A percentile compares a stretch with the other conserved stretches of the same genome.
Conservation (phyloP, 2,113 vertebrate species). For the Dasyornis broadbenti region DNA sequence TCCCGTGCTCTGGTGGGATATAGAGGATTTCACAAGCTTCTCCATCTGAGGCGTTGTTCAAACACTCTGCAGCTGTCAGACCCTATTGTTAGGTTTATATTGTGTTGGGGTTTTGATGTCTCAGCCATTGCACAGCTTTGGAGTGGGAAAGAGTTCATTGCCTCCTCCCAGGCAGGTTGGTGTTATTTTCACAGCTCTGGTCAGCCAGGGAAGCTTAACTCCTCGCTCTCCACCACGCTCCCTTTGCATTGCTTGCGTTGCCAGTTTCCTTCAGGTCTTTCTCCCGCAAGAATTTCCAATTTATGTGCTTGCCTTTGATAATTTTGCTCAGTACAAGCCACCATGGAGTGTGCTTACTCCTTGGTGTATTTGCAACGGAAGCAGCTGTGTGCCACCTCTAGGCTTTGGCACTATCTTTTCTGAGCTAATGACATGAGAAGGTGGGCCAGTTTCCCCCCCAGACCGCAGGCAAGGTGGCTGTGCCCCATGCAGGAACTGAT, state of each 20-base stretch:
- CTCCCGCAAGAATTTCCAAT: neutral
- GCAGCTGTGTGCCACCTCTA: neutral
- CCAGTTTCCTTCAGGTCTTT: neutral
- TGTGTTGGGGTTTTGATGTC: neutral
- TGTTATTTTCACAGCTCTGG: neutral
- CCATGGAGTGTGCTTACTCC: fast-evolving
- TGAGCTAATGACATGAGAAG: neutral
- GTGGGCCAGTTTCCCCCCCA: neutral
- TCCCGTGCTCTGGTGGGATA: neutral
- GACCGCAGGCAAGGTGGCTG: fast-evolving
- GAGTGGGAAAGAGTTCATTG: neutral
- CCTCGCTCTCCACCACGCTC: fast-evolving
- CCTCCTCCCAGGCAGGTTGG: neutral
- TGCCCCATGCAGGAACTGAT: neutral
- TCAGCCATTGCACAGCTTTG: neutral
- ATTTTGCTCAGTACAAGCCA: neutral
- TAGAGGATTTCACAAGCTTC: neutral
- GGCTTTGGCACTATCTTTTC: neutral
- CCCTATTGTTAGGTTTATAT: neutral
- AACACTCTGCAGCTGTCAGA: constrained; percentile 31
- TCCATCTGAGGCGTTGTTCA: neutral
- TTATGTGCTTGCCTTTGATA: neutral
- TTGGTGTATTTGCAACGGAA: neutral
- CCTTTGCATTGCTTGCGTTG: neutral
- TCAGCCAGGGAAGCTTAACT: neutral